Evolutionary conservation across 2,797 vertebrate genomes (phyloP).

Genomic region (Periparus ater): DNA sequence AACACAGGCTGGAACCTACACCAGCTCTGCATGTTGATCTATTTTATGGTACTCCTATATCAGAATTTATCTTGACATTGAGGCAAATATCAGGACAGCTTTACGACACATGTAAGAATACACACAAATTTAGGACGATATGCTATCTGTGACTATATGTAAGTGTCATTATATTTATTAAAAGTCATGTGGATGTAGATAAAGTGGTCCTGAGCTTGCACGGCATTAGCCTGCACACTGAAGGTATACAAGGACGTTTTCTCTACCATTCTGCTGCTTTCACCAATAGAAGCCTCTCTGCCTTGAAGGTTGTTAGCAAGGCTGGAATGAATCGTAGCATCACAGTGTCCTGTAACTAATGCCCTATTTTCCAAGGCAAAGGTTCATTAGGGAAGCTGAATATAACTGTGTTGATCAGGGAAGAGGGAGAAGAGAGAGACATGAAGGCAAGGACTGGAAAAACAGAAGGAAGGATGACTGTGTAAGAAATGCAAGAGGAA

Average conservation of each 20-base stretch:
- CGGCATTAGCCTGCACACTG: not conserved
- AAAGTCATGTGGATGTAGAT: not conserved
- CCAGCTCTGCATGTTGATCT: not conserved
- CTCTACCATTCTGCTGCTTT: not conserved
- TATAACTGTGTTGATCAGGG: not conserved
- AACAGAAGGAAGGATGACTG: not conserved
- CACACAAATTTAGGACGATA: not conserved
- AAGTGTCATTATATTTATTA: too few relatives aligned
- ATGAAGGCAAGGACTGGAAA: not conserved
- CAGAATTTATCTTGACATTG: not conserved
- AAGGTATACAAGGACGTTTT: not conserved
- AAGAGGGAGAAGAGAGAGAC: not conserved
- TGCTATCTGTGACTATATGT: not conserved
- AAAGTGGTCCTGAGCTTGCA: not conserved
- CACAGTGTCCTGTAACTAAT: not conserved
- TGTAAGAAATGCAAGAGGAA: not conserved
- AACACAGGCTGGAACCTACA: not conserved
- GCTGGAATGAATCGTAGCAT: not conserved
- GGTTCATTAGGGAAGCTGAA: not conserved
- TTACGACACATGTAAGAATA: rapidly evolving
- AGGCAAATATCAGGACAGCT: not conserved
- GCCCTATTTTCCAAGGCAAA: not conserved
- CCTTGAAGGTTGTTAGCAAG: not conserved
- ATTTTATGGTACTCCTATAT: not conserved
- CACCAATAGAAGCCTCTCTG: not conserved